Evolutionary conservation across 2,113 vertebrate genomes (phyloP), one percentile per base, ranked within the genome.

Genomic region (Athene noctua): DNA sequence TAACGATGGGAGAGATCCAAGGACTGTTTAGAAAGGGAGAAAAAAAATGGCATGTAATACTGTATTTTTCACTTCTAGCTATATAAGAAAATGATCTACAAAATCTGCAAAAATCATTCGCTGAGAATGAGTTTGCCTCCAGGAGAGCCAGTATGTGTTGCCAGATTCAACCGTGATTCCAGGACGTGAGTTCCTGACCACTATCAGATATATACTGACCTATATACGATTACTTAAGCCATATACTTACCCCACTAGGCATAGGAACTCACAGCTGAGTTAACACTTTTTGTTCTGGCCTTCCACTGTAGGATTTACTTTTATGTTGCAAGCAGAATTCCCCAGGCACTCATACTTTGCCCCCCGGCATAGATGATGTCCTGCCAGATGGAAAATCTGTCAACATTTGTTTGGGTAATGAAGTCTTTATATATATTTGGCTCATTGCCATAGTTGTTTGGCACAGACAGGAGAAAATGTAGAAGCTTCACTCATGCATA

Each of bases 311-410:
- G 81, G 26, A 46, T 74, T 93, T 58, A 59, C 62, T 79, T 70
- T 57, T 81, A 15, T 91, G 57, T 89, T 94, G 92, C 93, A 91
- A 92, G n/a, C 79, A 80, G 90, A 86, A 59, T 79, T 90, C 78
- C 79, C 85, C 68, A 80, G 95, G 85, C 88, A 62, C 73, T 70
- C 71, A 40, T 34, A 54, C 59, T 84, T 78, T 78, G 81, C 78
- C 58, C 93, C 74, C 81, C 93, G 80, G 86, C 94, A 92, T 80
- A 92, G 92, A 88, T 96, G 82, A 86, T 97, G 91, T 95, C 92
- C 95, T 96, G 92, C 96, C 96, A 97, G 80, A 82, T 95, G 95
- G 96, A 96, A 95, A 90, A 93, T 91, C 90, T 94, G 91, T 91
- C 92, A 91, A 52, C 95, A 74, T 95, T 97, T 90, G 74, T 96